A percentile compares a stretch with the other conserved stretches of the same genome.
Evolutionary conservation across 2,113 vertebrate genomes (phyloP).

Genomic region (Cottus gobio): DNA sequence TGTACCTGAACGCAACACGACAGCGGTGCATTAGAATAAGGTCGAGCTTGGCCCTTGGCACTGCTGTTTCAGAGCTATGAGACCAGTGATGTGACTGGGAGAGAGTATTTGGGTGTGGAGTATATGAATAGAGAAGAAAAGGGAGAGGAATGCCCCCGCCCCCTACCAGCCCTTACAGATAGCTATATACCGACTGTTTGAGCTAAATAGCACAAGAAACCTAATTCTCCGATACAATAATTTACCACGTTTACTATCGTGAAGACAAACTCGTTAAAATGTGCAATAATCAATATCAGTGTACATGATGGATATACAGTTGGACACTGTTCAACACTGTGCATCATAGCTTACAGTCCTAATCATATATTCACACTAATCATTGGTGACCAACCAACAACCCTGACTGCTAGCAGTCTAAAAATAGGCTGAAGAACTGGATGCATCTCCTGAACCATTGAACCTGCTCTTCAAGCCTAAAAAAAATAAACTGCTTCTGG

Average conservation of each 20-base stretch:
- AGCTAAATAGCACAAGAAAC: background rate
- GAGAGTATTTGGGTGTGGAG: background rate
- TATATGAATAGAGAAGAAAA: background rate
- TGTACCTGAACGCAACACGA: slow-evolving; percentile 63
- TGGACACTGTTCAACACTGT: too few relatives aligned
- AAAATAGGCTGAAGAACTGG: slow-evolving; percentile 20
- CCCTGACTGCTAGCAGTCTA: background rate
- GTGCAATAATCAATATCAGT: background rate
- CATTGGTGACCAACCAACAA: too few relatives aligned
- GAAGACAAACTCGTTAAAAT: background rate
- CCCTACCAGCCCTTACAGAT: background rate
- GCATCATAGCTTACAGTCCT: background rate
- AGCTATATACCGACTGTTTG: background rate
- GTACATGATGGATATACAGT: background rate
- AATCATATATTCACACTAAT: background rate
- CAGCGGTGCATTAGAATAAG: background rate
- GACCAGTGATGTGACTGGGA: background rate
- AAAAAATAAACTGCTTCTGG: background rate
- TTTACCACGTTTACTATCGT: background rate
- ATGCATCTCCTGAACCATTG: background rate
- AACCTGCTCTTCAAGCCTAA: slow-evolving; percentile 18
- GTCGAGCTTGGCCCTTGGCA: background rate
- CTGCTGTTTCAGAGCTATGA: background rate
- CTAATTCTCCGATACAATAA: background rate
- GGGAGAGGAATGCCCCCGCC: background rate